Base-by-base conservation (phyloP, 2,113 vertebrate species). In the Chunga burmeisteri region DNA sequence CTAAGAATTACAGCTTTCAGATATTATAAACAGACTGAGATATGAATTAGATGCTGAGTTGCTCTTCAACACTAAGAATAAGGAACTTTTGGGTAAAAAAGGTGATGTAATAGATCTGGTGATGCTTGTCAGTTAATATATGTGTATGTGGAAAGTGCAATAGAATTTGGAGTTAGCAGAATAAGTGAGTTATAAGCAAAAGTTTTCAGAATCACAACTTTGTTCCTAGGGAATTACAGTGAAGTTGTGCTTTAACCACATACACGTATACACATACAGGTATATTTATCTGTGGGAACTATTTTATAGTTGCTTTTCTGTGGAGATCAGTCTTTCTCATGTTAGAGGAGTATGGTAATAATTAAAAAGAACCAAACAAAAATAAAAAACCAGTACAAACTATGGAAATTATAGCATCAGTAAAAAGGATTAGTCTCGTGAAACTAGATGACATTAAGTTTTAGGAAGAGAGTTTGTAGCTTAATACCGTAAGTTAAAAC, bases 211-310 rank as follows among this genome's bases (percentile, higher is more conserved):
- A 78, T 59, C 20, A 32, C 17, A 62, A 18, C 6, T 87, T 87
- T 36, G 7, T 86, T 78, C 6, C 4, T 58, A 23, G 15, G 5
- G 4, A 81, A 65, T 77, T 77, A 61, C 11, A 72, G 8, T 34
- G 16, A 67, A 63, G 7, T 9, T 81, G 13, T 34, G 7, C 71
- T 91, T 89, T 74, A 66, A 15, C 3, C 4, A 46, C 3, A 1
- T 11, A 15, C 9, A 34, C 7, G 29, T 49, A 62, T 36, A 38
- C 1, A 49, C 0, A 0, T 20, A 59, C 12, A 25, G 7, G 16
- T 44, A 25, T 63, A 56, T 40, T 86, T 77, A 22, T 61, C 18
- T 42, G 12, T 65, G 14, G 22, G 26, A 59, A 27, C 2, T 30
- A 15, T 47, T 56, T 58, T 14, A 17, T 29, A 16, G 8, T 6